Base-by-base conservation (phyloP, 2,797 vertebrate genomes). In the Hypotaenidia philippensis region DNA sequence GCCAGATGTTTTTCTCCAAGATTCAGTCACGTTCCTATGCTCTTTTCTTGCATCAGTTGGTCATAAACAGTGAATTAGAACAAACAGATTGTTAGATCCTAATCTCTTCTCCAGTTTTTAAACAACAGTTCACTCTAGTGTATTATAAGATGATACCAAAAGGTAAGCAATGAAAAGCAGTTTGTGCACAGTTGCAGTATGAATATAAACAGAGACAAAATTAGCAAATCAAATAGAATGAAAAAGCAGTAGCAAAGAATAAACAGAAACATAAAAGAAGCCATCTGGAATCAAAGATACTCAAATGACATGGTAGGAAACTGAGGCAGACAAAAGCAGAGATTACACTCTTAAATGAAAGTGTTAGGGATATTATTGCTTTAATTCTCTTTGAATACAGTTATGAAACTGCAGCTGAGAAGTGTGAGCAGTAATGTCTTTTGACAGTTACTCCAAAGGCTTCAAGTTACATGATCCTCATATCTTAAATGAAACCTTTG, bases 171-270 rank as follows among this genome's bases (percentile, higher is more conserved):
- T 91, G 87, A 90, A 91, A 94, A 93, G 63, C 75, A 34, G 18
- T 93, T 92, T 90, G 84, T 94, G 94, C 94, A 79, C 76, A 81
- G 90, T 87, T 87, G 83, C 82, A 65, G 65, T 38, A 61, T 63
- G 89, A 90, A 91, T 88, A 93, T 90, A 92, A 92, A 91, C 85
- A 91, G 76, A 88, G 65, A 63, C 55, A 86, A 76, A 96, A 96
- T 93, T 93, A 94, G 85, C 83, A 96, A 96, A 97, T 96, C 94
- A 96, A 96, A 94, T 91, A 78, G 91, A 95, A 96, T 91, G 88
- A 88, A 96, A 83, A 94, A 96, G 40, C 69, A 90, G 47, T 40
- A 75, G 59, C 59, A 93, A 82, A 83, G 91, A 93, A 90, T 95
- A 94, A 85, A 91, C 74, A 89, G 80, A 92, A 95, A 90, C 85